phyloP scores from a whole-genome alignment of 2,888 invertebrate species.

The Steinernema scapterisci region DNA sequence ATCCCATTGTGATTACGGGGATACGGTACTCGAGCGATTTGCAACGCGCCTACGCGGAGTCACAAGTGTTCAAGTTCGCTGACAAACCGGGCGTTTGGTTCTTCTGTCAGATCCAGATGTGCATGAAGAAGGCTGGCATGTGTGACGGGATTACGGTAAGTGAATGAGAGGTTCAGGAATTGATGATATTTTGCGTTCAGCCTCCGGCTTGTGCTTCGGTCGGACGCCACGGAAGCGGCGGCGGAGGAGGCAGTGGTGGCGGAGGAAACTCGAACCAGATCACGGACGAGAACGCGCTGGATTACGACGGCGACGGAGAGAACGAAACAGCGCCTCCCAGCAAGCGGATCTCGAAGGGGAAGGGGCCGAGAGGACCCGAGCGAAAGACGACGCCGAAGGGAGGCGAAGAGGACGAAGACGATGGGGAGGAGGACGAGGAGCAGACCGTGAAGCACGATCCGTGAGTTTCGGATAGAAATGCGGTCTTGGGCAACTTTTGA shows the following conservation, averaged over 20 bases:
- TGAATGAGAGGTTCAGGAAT: not conserved
- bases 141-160: constrained; percentile 64
- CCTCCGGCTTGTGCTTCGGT: constrained; percentile 50
- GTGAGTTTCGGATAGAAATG: too few relatives aligned
- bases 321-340: constrained; percentile 13
- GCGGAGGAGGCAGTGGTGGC: too few relatives aligned
- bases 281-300: constrained; percentile 12
- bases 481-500: too few relatives aligned
- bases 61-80: constrained; percentile 67
- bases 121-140: constrained; percentile 67
- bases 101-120: constrained; percentile 68
- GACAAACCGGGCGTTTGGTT: constrained; percentile 68
- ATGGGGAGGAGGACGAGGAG: constrained; percentile 16
- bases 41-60: constrained; percentile 67
- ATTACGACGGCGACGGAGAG: constrained; percentile 34
- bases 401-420: constrained; percentile 31
- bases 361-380: not conserved
- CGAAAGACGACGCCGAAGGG: constrained; percentile 2
- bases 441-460: constrained; percentile 8
- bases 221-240: constrained; percentile 9
- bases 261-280: not conserved
- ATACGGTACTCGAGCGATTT: constrained; percentile 66
- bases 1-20: constrained; percentile 66
- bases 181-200: constrained; percentile 36
- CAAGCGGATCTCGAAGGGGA: constrained; percentile 16